Base-by-base conservation (phyloP, 2,797 vertebrate species). In the Tokudaia tokunoshimensis region DNA sequence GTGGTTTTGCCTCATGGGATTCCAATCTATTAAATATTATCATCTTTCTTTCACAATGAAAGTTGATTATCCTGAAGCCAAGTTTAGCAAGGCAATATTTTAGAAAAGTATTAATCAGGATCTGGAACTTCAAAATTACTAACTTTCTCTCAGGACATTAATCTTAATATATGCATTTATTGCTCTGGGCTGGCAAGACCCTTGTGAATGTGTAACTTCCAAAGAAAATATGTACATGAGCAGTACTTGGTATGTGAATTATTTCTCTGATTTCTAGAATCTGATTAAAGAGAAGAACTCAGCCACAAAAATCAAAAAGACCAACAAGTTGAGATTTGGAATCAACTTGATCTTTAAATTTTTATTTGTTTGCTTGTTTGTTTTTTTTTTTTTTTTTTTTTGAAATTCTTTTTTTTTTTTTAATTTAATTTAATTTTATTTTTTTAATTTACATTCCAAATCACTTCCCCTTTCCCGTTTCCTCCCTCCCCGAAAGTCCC, bases 91-190 rank as follows among this genome's bases (percentile, higher is more conserved):
- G 81, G 50, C 81, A 29, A 80, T 67, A 80, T 79, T 90, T 41
- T 74, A 92, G 92, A 96, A 91, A 96, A 81, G 4, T 95, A 93
- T 96, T 92, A 89, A 95, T 95, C 70, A 89, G 88, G 59, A 90
- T 84, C 90, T 92, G 20, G 83, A 95, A 44, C 41, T 96, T 96
- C 94, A 93, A 92, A 96, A 93, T 95, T 93, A 87, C 61, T 95
- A 90, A 80, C 17, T 96, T 7, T 94, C 86, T 93, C 29, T 95
- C 4, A 79, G n/a, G 31, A 89, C 59, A 92, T 97, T 95, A 95
- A 91, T 97, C 83, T 91, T 95, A 29, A 29, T 80, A 10, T 74
- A 76, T 87, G 44, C 70, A 78, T 95, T 83, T 96, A 87, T 94
- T 97, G 70, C 87, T 90, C 11, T 84, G 41, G 24, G 76, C 24